Conservation (phyloP, 1,140 invertebrate species). For the Listronotus bonariensis region DNA sequence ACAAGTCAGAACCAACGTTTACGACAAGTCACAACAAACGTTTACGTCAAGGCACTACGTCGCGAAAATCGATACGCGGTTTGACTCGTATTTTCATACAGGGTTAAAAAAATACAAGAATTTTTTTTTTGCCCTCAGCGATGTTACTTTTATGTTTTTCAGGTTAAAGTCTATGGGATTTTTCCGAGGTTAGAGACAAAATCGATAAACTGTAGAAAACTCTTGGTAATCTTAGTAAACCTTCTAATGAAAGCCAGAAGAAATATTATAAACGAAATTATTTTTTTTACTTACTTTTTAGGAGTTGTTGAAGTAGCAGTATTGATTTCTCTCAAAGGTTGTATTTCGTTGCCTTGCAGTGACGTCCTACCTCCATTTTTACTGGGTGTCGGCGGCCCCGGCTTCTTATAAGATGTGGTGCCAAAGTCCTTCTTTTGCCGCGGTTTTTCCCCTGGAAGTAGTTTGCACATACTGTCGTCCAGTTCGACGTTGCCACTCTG, state of each 20-base stretch:
- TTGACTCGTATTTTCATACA: too few species aligned
- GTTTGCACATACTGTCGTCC: constrained; percentile 65
- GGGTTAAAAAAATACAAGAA: too few species aligned
- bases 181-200: too few species aligned
- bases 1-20: too few species aligned
- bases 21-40: too few species aligned
- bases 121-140: too few species aligned
- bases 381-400: constrained; percentile 81
- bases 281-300: constrained; percentile 43
- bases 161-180: too few species aligned
- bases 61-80: too few species aligned
- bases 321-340: constrained; percentile 47
- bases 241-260: not conserved
- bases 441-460: constrained; percentile 62
- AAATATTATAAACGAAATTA: not conserved
- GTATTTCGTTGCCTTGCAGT: constrained; percentile 59
- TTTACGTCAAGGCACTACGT: too few species aligned
- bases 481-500: constrained; percentile 62
- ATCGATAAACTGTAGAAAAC: too few species aligned
- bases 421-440: constrained; percentile 62
- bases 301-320: constrained; percentile 37
- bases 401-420: constrained; percentile 76
- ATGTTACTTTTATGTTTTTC: too few species aligned
- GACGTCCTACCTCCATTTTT: constrained; percentile 78
- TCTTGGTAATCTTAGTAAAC: too few species aligned